A percentile compares a stretch with the other conserved stretches of the same genome.
Evolutionary conservation across 2,113 vertebrate species (phyloP).

Genomic region (Oryzias celebensis): DNA sequence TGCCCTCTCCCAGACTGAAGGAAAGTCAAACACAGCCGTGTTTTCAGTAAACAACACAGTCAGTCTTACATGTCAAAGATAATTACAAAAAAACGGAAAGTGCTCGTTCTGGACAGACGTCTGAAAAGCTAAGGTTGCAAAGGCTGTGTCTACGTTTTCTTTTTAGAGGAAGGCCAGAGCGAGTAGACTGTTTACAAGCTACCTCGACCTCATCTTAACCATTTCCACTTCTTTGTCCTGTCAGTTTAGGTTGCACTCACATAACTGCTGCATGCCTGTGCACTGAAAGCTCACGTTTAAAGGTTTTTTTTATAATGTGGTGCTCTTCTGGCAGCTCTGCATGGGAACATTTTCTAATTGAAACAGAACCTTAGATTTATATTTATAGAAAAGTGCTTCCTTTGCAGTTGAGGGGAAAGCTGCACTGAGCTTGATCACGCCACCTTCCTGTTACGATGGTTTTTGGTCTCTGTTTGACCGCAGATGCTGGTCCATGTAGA

Average conservation of each 20-base stretch:
- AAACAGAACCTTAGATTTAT: constrained; percentile 26
- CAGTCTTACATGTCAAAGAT: constrained; percentile 46
- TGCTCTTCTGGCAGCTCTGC: constrained; percentile 1
- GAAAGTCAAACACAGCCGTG: constrained; percentile 49
- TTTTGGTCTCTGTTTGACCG: not conserved
- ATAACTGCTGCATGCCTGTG: constrained; percentile 7
- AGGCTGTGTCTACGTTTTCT: constrained; percentile 43
- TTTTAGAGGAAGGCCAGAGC: constrained; percentile 9
- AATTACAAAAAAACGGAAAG: constrained; percentile 38
- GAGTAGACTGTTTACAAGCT: constrained; percentile 16
- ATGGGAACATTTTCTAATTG: constrained; percentile 13
- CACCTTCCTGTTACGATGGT: not conserved
- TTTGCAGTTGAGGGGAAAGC: constrained; percentile 16
- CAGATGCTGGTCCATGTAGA: constrained; percentile 2
- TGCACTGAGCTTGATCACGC: constrained; percentile 1
- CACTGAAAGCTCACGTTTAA: constrained; percentile 1
- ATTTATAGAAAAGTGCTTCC: constrained; percentile 32
- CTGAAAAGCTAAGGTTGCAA: constrained; percentile 24
- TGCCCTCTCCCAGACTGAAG: constrained; percentile 45
- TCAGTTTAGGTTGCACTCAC: not conserved
- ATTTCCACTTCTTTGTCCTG: constrained; percentile 1
- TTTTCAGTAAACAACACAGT: constrained; percentile 54
- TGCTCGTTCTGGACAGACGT: constrained; percentile 25
- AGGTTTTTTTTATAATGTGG: not conserved
- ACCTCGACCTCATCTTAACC: constrained; percentile 3